Percentiles rank a stretch among this genome's conserved stretches.
Conservation (phyloP, 2,113 vertebrate genomes). For the Syrrhaptes paradoxus region DNA sequence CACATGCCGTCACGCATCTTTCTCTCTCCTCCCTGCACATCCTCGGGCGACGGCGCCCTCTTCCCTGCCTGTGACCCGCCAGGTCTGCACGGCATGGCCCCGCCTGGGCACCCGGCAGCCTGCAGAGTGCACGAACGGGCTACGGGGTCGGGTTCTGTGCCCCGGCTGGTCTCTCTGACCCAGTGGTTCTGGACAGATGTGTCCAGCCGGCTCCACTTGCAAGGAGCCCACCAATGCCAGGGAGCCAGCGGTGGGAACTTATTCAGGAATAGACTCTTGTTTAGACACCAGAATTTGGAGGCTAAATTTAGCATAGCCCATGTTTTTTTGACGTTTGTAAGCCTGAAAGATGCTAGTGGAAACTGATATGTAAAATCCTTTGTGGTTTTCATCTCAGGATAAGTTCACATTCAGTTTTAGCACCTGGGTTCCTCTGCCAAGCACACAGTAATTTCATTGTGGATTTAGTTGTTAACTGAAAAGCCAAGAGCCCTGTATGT, state of each 20-base stretch:
- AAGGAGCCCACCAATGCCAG: background rate
- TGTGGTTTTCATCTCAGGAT: background rate
- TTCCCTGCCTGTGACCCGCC: too few relatives aligned
- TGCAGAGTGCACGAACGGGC: background rate
- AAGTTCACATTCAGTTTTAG: background rate
- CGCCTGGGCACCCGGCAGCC: background rate
- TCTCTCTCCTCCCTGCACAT: background rate
- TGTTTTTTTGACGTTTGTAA: background rate
- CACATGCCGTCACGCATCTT: background rate
- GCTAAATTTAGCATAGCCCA: background rate
- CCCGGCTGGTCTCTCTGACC: too few relatives aligned
- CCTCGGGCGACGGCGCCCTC: too few relatives aligned
- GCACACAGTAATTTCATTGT: background rate
- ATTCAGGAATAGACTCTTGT: fast-evolving
- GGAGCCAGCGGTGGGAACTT: background rate
- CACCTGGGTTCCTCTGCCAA: background rate
- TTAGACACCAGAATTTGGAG: background rate
- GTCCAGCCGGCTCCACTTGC: background rate
- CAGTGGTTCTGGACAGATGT: background rate
- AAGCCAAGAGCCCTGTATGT: background rate
- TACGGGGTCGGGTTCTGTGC: background rate
- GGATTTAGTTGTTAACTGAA: background rate
- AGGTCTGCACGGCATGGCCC: background rate
- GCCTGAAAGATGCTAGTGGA: background rate
- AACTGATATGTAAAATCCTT: background rate